A percentile compares a stretch with the other conserved stretches of the same genome.
These are phyloP conservation scores for Drosophila melanosoma DNA, from an alignment of 2,888 invertebrate genomes.

Conservation along the genomic window DNA sequence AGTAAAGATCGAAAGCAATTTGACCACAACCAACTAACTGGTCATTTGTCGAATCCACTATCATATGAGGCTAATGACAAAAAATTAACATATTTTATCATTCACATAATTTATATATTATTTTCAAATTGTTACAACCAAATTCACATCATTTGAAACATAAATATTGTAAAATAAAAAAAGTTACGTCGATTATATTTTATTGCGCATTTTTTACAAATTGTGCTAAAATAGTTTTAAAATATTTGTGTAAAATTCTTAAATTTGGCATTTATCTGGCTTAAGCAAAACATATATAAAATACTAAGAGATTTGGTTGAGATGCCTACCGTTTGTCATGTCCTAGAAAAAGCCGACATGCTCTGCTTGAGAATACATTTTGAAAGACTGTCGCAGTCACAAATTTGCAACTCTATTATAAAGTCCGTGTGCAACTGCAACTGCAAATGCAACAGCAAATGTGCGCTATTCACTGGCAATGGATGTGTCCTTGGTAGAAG, in stretches of 20 bases:
- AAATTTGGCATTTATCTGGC: not conserved
- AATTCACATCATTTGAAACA: not conserved
- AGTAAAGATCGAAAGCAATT: not conserved
- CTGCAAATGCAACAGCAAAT: constrained; percentile 1
- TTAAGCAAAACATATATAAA: not conserved
- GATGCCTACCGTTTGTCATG: constrained; percentile 15
- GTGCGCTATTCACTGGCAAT: constrained; percentile 8
- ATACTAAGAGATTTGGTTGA: not conserved
- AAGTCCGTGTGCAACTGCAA: not conserved
- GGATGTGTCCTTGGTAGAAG: constrained; percentile 12
- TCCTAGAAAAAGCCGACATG: constrained; percentile 25
- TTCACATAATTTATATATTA: not conserved
- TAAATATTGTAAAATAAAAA: not conserved
- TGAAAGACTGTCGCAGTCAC: constrained; percentile 5
- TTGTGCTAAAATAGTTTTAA: not conserved
- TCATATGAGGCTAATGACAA: not conserved
- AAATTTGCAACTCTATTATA: not conserved
- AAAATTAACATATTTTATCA: not conserved
- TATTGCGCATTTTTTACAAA: not conserved
- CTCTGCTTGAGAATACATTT: constrained; percentile 6
- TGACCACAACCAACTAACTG: not conserved
- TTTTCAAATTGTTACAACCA: not conserved
- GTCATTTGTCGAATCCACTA: not conserved
- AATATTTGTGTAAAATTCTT: not conserved
- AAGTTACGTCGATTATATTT: not conserved